Evolutionary conservation across 2,797 vertebrate species (phyloP), one percentile per base, ranked within the genome.

Genomic region (Sebastes steindachneri): DNA sequence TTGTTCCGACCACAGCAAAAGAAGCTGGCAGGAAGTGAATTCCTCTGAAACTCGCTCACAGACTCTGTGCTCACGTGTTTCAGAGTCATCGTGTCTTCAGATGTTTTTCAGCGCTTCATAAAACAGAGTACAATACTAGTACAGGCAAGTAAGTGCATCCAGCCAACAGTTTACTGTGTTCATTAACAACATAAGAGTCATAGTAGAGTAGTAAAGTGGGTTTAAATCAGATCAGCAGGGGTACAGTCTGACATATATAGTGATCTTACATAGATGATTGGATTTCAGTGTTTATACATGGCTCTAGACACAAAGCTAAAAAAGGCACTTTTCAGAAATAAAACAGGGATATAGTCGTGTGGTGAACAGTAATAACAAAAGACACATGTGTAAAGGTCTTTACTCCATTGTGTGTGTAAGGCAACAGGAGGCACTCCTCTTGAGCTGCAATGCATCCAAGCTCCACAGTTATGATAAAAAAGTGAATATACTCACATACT

Each of bases 281-380:
- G 73, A 63, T 78, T 78, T 87, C 88, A 92, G 85, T 90, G 88
- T 93, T 91, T 87, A 75, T 28, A 88, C 71, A 82, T 85, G 77
- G 74, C 79, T 79, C 71, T 68, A 86, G 73, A 88, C 57, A 74
- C 17, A 70, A 70, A 70, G 73, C 63, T 62, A 53, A 68, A 82
- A 89, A 93, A 92, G 90, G 93, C 91, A 94, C 91, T 89, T 94
- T 84, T 82, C 33, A 77, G 80, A 70, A 72, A 75, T 85, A 82
- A 53, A 86, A 85, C 77, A 75, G 55, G 26, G 19, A 45, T 51
- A 80, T 14, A 83, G 41, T 75, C 35, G 19, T 64, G 73, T 83
- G 51, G 66, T 59, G 48, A 73, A 74, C 78, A 83, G 76, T 58
- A 63, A 68, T 63, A 70, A 80, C 73, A 88, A 59, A 83, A 89